Conservation (phyloP, 2,797 vertebrate species). For the Chaetodon trifasciatus region DNA sequence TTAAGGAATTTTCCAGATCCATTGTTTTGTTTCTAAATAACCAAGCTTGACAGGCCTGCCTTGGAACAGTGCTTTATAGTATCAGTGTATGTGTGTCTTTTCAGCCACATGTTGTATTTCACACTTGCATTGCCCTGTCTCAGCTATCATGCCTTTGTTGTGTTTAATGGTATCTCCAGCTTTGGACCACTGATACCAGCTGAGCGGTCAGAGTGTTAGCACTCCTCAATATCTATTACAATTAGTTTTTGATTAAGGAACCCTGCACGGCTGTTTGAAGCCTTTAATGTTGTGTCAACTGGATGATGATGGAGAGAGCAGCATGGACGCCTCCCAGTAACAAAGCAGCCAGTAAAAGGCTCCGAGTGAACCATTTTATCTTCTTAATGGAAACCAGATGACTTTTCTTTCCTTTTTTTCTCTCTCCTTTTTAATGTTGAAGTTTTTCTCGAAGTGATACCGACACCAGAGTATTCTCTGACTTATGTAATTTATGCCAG, state of each 20-base stretch:
- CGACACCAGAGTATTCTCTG: conserved; percentile 72
- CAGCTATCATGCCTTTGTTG: conserved; percentile 90
- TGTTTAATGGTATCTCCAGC: conserved; percentile 93
- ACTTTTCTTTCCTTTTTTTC: conserved; percentile 82
- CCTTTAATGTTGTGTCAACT: conserved; percentile 99
- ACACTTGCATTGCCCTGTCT: conserved; percentile 91
- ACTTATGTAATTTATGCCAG: conserved; percentile 77
- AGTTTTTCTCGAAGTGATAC: conserved; percentile 90
- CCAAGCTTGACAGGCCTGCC: conserved; percentile 78
- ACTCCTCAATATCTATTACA: conserved; percentile 99
- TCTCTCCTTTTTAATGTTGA: conserved; percentile 88
- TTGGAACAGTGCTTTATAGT: conserved; percentile 87
- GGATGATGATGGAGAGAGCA: conserved; percentile 96
- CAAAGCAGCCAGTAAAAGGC: conserved; percentile 97
- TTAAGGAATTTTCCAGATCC: conserved; percentile 74
- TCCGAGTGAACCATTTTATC: conserved; percentile 98
- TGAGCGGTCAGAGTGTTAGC: conserved; percentile 95
- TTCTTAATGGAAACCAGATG: conserved; percentile 99
- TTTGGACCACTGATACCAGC: conserved; percentile 91
- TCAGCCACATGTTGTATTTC: conserved; percentile 90
- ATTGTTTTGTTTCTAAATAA: conserved; percentile 86
- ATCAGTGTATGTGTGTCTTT: conserved; percentile 84
- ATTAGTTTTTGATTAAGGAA: conserved; percentile 99
- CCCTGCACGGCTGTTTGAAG: conserved; percentile 92
- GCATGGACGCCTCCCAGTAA: conserved; percentile 94